These are phyloP conservation scores for Puntigrus tetrazona DNA, from an alignment of 2,113 vertebrate species.

Conservation along the genomic window DNA sequence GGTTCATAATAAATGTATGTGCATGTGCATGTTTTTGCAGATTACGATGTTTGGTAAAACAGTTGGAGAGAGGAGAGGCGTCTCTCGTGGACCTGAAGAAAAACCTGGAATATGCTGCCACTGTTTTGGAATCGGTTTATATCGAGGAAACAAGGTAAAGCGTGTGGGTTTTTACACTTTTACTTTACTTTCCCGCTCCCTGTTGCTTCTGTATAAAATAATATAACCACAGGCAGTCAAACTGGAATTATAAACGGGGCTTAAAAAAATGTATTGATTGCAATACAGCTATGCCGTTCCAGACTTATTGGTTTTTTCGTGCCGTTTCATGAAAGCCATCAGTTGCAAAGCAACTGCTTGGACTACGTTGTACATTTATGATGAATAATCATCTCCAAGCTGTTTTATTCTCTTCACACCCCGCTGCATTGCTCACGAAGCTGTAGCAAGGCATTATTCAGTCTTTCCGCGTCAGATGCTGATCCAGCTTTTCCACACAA, in stretches of 20 bases:
- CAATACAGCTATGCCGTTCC: background rate
- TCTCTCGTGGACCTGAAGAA: conserved; percentile 95
- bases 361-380: background rate
- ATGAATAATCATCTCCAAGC: conserved; percentile 8
- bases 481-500: conserved; percentile 31
- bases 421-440: conserved; percentile 3
- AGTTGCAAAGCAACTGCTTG: background rate
- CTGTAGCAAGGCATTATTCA: background rate
- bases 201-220: no score
- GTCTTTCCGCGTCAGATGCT: background rate
- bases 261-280: background rate
- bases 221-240: background rate
- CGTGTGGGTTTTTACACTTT: background rate
- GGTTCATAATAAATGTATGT: background rate
- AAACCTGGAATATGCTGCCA: conserved; percentile 95
- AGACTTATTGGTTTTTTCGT: background rate
- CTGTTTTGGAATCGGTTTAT: conserved; percentile 95
- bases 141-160: conserved; percentile 93
- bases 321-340: background rate
- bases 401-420: background rate
- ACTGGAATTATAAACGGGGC: background rate
- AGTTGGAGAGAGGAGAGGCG: conserved; percentile 93
- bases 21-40: conserved; percentile 71
- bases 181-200: background rate
- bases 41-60: conserved; percentile 93